Evolutionary conservation across 92 coral and sea anemone species (phyloP).

Genomic region (Palythoa caribaeorum): DNA sequence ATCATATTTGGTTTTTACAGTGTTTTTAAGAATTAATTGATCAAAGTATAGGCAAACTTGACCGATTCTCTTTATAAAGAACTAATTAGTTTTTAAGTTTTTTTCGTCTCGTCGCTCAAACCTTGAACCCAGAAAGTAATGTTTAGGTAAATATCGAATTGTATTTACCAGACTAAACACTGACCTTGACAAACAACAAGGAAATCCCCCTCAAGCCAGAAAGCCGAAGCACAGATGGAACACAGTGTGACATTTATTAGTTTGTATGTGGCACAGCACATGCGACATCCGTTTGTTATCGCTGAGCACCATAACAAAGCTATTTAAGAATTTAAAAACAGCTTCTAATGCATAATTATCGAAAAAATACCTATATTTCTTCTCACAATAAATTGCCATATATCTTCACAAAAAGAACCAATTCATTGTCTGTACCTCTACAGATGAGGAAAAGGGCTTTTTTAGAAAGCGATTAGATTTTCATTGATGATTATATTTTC

Average conservation of each 20-base stretch:
- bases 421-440: too few species aligned
- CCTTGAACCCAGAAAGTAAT: background rate
- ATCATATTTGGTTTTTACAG: too few species aligned
- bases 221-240: background rate
- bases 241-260: background rate
- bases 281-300: background rate
- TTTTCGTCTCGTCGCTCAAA: background rate
- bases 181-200: slow-evolving; percentile 31
- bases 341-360: background rate
- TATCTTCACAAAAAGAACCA: background rate
- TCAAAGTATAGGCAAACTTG: too few species aligned
- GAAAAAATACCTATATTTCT: background rate
- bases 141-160: slow-evolving; percentile 9
- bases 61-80: too few species aligned
- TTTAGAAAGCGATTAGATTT: too few species aligned
- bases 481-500: too few species aligned
- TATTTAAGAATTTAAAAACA: background rate
- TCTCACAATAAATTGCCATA: background rate
- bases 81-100: too few species aligned
- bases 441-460: too few species aligned
- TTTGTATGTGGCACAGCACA: background rate
- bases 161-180: background rate
- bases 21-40: too few species aligned
- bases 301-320: background rate
- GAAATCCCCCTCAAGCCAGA: slow-evolving; percentile 19